Evolutionary conservation across 1,140 invertebrate species (phyloP).

Genomic region (Penaeus vannamei): DNA sequence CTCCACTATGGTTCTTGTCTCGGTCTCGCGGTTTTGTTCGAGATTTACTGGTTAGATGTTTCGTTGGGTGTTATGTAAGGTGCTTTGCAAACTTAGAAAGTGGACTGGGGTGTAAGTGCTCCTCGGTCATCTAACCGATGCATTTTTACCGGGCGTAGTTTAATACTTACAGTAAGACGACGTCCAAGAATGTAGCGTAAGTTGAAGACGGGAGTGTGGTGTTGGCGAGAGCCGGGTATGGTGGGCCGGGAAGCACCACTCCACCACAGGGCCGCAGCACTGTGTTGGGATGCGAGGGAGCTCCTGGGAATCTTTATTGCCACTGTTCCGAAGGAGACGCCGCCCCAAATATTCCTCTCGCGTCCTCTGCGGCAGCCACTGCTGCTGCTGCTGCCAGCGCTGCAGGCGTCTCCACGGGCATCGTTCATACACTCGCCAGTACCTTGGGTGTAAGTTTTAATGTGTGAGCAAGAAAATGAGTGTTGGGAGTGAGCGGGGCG

Average conservation of each 20-base stretch:
- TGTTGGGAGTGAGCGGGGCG: neutral
- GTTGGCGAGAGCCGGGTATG: neutral
- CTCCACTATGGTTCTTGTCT: too few relatives aligned
- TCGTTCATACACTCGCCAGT: conserved; percentile 38
- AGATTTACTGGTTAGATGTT: too few relatives aligned
- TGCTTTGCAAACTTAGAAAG: too few relatives aligned
- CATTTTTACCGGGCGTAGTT: too few relatives aligned
- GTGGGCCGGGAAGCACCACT: neutral
- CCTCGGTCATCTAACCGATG: too few relatives aligned
- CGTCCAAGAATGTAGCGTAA: too few relatives aligned
- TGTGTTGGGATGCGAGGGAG: conserved; percentile 60
- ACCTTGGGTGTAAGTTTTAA: neutral
- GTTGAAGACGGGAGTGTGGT: neutral
- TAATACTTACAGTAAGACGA: too few relatives aligned
- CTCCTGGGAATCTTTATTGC: conserved; percentile 62
- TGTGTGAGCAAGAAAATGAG: neutral
- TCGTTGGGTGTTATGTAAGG: too few relatives aligned
- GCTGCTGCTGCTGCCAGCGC: conserved; percentile 47
- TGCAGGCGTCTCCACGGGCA: conserved; percentile 38
- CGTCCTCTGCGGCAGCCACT: conserved; percentile 65
- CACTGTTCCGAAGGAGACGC: conserved; percentile 59
- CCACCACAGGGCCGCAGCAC: conserved; percentile 3
- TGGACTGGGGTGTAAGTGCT: too few relatives aligned
- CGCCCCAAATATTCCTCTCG: conserved; percentile 63
- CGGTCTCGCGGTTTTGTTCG: too few relatives aligned